Percentiles rank a stretch among this genome's conserved stretches.
Evolutionary conservation across 2,888 invertebrate genomes (phyloP).

Genomic region (Phrixothrix hirtus): DNA sequence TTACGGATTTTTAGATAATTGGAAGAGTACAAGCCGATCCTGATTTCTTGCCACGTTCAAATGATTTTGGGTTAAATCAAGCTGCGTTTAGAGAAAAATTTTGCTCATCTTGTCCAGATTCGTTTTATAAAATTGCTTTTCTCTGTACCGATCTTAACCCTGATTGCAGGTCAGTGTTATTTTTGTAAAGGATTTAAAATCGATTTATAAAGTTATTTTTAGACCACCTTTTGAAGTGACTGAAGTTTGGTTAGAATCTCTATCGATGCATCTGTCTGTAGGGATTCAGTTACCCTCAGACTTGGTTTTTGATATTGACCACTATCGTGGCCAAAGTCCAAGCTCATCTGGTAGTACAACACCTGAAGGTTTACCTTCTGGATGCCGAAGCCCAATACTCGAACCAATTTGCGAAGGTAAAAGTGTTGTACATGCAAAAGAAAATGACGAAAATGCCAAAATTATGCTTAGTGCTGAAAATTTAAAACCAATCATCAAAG

Average conservation of each 20-base stretch:
- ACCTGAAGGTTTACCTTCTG: slow-evolving; percentile 60
- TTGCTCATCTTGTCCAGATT: slow-evolving; percentile 81
- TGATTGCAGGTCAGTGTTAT: slow-evolving; percentile 70
- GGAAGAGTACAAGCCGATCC: slow-evolving; percentile 95
- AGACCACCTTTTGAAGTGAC: slow-evolving; percentile 89
- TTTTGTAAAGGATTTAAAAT: not conserved
- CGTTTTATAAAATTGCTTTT: slow-evolving; percentile 87
- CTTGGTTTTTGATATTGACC: slow-evolving; percentile 74
- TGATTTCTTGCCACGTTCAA: slow-evolving; percentile 86
- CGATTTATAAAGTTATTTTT: slow-evolving; percentile 27
- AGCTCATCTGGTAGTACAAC: slow-evolving; percentile 65
- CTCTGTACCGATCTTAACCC: slow-evolving; percentile 89
- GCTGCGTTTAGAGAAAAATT: slow-evolving; percentile 83
- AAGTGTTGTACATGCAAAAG: slow-evolving; percentile 21
- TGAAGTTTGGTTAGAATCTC: slow-evolving; percentile 84
- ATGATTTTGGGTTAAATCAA: slow-evolving; percentile 91
- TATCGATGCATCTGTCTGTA: slow-evolving; percentile 72
- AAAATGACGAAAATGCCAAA: slow-evolving; percentile 18
- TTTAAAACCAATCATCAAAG: slow-evolving; percentile 43
- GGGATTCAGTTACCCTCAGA: slow-evolving; percentile 67
- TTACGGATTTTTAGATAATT: slow-evolving; percentile 74
- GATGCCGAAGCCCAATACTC: slow-evolving; percentile 57
- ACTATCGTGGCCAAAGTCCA: slow-evolving; percentile 66
- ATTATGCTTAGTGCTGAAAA: slow-evolving; percentile 40
- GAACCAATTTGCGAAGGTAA: slow-evolving; percentile 62